phyloP scores from a whole-genome alignment of 2,888 invertebrate species.

The Deilephila elpenor region DNA sequence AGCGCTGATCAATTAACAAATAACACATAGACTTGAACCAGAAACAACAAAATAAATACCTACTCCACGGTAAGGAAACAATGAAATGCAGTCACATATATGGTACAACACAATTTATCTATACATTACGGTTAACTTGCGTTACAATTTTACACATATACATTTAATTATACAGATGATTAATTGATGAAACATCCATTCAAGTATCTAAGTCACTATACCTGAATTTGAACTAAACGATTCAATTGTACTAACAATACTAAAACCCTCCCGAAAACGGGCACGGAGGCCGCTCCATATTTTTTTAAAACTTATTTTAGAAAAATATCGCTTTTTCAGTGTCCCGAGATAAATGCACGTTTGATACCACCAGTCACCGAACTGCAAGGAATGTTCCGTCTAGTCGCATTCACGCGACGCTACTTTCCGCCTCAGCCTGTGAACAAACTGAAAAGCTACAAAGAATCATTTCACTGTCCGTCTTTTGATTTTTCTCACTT shows the following conservation, averaged over 20 bases:
- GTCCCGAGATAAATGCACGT: slow-evolving; percentile 64
- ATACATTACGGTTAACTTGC: slow-evolving; percentile 52
- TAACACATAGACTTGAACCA: slow-evolving; percentile 81
- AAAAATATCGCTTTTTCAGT: slow-evolving; percentile 37
- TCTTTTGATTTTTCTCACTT: slow-evolving; percentile 70
- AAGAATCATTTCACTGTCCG: slow-evolving; percentile 81
- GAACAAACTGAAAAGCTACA: slow-evolving; percentile 76
- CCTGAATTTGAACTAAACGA: slow-evolving; percentile 70
- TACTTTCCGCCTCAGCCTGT: slow-evolving; percentile 65
- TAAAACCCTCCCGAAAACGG: slow-evolving; percentile 55
- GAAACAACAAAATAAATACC: slow-evolving; percentile 83
- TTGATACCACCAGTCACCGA: slow-evolving; percentile 68
- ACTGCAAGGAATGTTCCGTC: slow-evolving; percentile 64
- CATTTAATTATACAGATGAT: slow-evolving; percentile 63
- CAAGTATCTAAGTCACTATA: slow-evolving; percentile 62
- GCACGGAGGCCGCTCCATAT: slow-evolving; percentile 52
- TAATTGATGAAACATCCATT: slow-evolving; percentile 33
- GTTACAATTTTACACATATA: slow-evolving; percentile 55
- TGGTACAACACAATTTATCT: slow-evolving; percentile 58
- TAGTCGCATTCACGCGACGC: slow-evolving; percentile 48
- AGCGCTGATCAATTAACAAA: slow-evolving; percentile 81
- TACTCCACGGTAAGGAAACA: slow-evolving; percentile 71
- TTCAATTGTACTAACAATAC: slow-evolving; percentile 79
- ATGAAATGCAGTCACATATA: slow-evolving; percentile 67
- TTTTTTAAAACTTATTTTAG: slow-evolving; percentile 31